Base-by-base conservation (phyloP, 2,888 invertebrate genomes). In the Ophonus ardosiacus region DNA sequence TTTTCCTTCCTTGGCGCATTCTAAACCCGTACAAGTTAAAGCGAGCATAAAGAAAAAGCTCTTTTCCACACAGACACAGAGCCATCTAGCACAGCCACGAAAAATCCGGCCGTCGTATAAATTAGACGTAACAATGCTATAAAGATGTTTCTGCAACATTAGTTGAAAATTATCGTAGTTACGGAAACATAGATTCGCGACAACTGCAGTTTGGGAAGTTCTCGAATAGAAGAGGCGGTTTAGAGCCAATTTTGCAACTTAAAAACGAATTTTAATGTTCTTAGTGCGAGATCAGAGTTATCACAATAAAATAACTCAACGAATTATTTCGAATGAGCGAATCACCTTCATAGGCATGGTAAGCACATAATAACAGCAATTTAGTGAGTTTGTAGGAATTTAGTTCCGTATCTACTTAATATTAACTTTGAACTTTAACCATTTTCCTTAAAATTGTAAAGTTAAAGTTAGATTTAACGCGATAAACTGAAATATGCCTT, bases 131-230 rank as follows among this genome's bases (percentile, higher is more conserved):
- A 84, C 84, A 84, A 84, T 84, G 84, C 84, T 61, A 84, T 84
- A 84, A 84, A 84, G 76, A 78, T 84, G 84, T 84, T 84, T 84
- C 84, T 84, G 84, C 84, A 84, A 84, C 84, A 84, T 84, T 84
- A 84, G 84, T 84, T 78, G 63, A 78, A 84, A 84, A 84, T 84
- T 84, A 84, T 84, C 63, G 84, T 84, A 84, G 78, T 84, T 84
- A 84, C 51, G 65, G 78, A 84, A 78, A 78, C 84, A 84, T 84
- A 84, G 84, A 84, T 84, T 78, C 78, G 84, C 61, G 78, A 76
- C 84, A 84, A 84, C 78, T 84, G 78, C 78, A 84, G 63, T 84
- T 84, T 76, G 31, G 83, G 57, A 78, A 63, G 40, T 61, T 78
- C 63, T 59, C 59, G 59, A 43, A 51, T 65, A 51, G 43, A 56